Conservation (phyloP, 1,140 invertebrate genomes). For the Hyposmocoma kahamanoa region DNA sequence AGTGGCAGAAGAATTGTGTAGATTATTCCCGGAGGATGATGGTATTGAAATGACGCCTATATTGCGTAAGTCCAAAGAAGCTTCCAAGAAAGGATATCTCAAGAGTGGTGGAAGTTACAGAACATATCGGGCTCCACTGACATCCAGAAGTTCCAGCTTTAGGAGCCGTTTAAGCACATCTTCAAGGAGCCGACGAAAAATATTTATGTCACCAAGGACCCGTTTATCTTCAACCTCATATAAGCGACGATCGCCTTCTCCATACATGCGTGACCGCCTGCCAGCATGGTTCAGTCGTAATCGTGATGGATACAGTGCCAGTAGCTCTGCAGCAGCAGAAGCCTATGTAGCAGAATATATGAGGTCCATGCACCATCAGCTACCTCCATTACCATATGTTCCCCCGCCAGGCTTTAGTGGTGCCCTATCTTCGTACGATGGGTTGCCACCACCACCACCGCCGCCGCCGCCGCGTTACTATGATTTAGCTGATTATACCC, state of each 20-base stretch:
- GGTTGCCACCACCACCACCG: constrained; percentile 81
- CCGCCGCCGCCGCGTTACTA: constrained; percentile 87
- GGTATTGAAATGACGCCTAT: constrained; percentile 94
- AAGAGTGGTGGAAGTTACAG: constrained; percentile 73
- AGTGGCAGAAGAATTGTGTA: constrained; percentile 95
- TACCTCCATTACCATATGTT: constrained; percentile 83
- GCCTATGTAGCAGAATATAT: constrained; percentile 86
- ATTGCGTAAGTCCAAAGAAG: constrained; percentile 90
- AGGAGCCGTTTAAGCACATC: constrained; percentile 54
- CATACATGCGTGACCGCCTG: constrained; percentile 56
- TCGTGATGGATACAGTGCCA: constrained; percentile 64
- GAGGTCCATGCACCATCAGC: constrained; percentile 85
- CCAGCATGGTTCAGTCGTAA: constrained; percentile 66
- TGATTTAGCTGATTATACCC: constrained; percentile 76
- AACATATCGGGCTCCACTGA: constrained; percentile 62
- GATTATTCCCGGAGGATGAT: constrained; percentile 95
- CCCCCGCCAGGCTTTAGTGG: constrained; percentile 77
- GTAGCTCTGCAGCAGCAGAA: constrained; percentile 80
- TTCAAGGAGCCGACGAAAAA: constrained; percentile 68
- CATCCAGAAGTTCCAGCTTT: constrained; percentile 51
- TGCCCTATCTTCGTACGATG: constrained; percentile 77
- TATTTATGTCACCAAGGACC: constrained; percentile 65
- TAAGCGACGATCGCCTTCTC: constrained; percentile 75
- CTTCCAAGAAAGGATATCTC: constrained; percentile 78
- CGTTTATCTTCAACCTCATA: constrained; percentile 68